Base-by-base conservation (phyloP, 2,888 invertebrate species). In the Toxonevra muliebris region DNA sequence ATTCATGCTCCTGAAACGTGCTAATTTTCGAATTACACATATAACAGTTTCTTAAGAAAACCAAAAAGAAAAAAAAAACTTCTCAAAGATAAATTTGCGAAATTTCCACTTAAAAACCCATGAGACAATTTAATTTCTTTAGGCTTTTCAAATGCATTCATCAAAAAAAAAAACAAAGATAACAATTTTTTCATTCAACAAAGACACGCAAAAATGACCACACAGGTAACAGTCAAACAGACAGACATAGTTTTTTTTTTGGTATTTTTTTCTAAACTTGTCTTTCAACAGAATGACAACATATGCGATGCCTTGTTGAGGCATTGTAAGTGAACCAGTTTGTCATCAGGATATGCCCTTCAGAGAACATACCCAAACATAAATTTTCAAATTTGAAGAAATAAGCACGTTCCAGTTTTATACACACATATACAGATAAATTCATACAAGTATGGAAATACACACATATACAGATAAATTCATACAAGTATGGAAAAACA, bases 341-440 rank as follows among this genome's bases (percentile, higher is more conserved):
- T 43, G 52, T 53, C 62, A 53, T 52, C 62, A 62, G 41, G 55
- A 62, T 62, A 52, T 62, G 42, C 62, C 53, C 62, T 62, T 42
- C 62, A 53, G 40, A 62, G 62, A 52, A 8, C 41, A 58, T 58
- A 58, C 10, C 7, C 30, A 30, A 30, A 30, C 30, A 30, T 30
- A 30, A 30, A 30, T 30, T 30, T 58, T 20, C 3, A 13, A 13
- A 8, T 3, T 62, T 53, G 4, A 52, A 15, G 42, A 52, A 62
- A 53, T 40, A 53, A 62, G 62, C 62, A 62, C 62, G 62, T 62
- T 62, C 62, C 53, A 53, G 53, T 62, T 41, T 30, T 4, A 30
- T 4, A 30, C 30, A 7, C 30, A 30, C 7, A 7, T 30, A 30
- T 7, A 30, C 30, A 7, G 3, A 30, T 7, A 30, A 30, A n/a